Conservation (phyloP, 2,113 vertebrate genomes). For the Rana temporaria region DNA sequence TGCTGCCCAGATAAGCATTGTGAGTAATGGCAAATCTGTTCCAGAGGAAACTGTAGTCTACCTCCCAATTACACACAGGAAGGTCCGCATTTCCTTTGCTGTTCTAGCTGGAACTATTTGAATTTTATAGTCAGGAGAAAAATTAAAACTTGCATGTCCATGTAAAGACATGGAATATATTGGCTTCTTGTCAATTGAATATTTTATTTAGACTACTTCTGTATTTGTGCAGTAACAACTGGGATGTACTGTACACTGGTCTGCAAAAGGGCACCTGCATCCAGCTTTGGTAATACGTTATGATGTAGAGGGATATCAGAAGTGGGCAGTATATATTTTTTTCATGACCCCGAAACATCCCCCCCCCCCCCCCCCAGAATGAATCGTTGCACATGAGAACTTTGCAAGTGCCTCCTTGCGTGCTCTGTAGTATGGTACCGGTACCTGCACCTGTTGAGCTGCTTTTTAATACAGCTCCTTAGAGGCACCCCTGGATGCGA, state of each 20-base stretch:
- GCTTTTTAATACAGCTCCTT: too few species aligned
- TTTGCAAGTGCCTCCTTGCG: too few species aligned
- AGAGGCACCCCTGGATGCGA: too few species aligned
- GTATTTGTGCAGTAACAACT: neutral
- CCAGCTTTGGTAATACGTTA: neutral
- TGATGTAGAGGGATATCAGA: too few species aligned
- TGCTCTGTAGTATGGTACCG: too few species aligned
- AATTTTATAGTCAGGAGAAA: neutral
- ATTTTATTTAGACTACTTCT: too few species aligned
- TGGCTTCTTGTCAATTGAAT: neutral
- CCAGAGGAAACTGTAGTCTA: conserved; percentile 14
- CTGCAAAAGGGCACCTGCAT: neutral
- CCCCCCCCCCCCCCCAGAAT: too few species aligned
- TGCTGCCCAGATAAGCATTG: neutral
- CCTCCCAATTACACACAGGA: conserved; percentile 28
- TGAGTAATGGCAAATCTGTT: conserved; percentile 6
- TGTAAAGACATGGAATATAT: neutral
- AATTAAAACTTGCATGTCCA: neutral
- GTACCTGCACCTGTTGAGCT: too few species aligned
- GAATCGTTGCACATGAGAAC: too few species aligned
- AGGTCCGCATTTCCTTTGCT: conserved; percentile 33
- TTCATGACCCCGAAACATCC: too few species aligned
- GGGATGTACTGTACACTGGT: neutral
- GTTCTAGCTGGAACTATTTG: conserved; percentile 6
- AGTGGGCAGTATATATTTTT: too few species aligned